phyloP scores from a whole-genome alignment of 2,797 vertebrate species.

The Bufotes viridis region DNA sequence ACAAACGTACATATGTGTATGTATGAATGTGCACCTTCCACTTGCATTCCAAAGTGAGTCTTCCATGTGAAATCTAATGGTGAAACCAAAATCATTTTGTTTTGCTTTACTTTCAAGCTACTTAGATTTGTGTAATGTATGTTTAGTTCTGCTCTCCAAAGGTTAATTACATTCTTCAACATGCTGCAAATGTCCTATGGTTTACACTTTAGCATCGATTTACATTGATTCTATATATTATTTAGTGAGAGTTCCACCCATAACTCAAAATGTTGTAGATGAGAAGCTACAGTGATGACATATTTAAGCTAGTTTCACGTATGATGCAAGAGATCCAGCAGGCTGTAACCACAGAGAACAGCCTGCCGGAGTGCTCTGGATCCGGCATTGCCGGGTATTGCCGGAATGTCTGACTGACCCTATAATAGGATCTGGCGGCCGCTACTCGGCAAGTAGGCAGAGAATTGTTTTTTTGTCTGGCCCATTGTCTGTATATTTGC shows the following conservation, averaged over 20 bases:
- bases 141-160: conserved; percentile 22
- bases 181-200: background rate
- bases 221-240: background rate
- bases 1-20: conserved; percentile 7
- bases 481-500: no score
- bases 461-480: no score
- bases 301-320: background rate
- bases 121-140: conserved; percentile 38
- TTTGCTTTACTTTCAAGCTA: conserved; percentile 44
- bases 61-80: conserved; percentile 45
- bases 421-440: no score
- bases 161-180: background rate
- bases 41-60: conserved; percentile 50
- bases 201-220: background rate
- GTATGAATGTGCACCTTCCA: conserved; percentile 41
- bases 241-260: background rate
- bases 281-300: background rate
- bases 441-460: no score
- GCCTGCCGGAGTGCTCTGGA: no score
- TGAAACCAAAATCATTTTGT: conserved; percentile 26
- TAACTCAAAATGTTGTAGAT: background rate
- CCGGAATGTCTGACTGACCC: no score
- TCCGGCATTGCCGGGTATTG: no score
- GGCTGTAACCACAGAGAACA: no score
- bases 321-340: no score